Base-by-base conservation (phyloP, 92 coral and sea anemone genomes). In the Paragorgia papillata region DNA sequence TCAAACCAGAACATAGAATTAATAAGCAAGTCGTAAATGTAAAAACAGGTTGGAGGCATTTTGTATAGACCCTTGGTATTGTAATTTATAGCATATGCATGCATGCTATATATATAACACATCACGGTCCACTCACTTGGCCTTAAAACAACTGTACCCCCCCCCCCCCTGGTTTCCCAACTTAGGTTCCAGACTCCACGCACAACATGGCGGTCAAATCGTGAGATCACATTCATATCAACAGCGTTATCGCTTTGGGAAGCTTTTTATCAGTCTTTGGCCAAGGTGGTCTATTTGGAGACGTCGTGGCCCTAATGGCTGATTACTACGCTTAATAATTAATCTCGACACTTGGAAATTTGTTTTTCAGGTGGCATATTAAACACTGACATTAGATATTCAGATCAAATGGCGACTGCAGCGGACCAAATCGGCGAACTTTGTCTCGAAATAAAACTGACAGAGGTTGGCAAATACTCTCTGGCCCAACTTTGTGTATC, bases 401-500 rank as follows among this genome's bases (percentile, higher is more conserved):
- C 15, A 46, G 15, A 46, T 46, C 6, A 46, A 15, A 46, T 46
- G 53, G 53, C 53, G 53, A 46, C 77, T 27, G 58, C 33, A 20
- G 31, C 33, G 62, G 77, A 18, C 9, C 74, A 67, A 67, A 35
- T 67, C 18, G 62, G 51, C 22, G 77, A 70, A 53, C 77, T 70
- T 5, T 30, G 44, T 33, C 77, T 18, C 30, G 48, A 53, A 31
- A 50, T 70, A 50, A 9, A 41, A 21, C 26, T 70, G 24, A 70
- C 77, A 51, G 77, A 70, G 50, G 77, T 70, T 3, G 77, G 77
- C 28, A 70, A 70, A 33, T 70, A 70, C 25, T 50, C 77, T 9
- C 49, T 70, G 9, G 44, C 62, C 48, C 77, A 70, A 28, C 77
- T 70, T 28, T 70, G 77, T 70, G 62, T 70, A 40, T 50, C 55